A percentile compares a stretch with the other conserved stretches of the same genome.
phyloP scores from a whole-genome alignment of 1,140 invertebrate species.

The Drosophila sproati region DNA sequence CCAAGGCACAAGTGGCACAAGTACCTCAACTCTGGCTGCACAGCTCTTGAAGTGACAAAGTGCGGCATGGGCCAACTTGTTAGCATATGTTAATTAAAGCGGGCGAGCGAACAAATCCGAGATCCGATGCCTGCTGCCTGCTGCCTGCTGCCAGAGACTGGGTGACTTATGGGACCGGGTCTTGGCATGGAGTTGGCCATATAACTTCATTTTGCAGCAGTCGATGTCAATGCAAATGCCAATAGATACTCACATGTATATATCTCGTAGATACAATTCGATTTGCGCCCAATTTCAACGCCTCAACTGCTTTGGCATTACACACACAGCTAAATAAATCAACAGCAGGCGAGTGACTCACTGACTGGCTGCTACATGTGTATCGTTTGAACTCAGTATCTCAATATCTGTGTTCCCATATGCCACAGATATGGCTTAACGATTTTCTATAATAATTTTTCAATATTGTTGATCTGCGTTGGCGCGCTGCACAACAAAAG shows the following conservation, averaged over 20 bases:
- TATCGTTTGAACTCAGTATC: constrained; percentile 53
- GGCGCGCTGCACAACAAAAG: constrained; percentile 45
- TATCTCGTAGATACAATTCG: constrained; percentile 61
- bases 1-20: constrained; percentile 70
- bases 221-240: constrained; percentile 56
- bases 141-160: constrained; percentile 65
- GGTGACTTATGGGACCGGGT: constrained; percentile 73
- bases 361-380: constrained; percentile 68
- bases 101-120: constrained; percentile 59
- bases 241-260: constrained; percentile 57
- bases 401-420: constrained; percentile 49
- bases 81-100: constrained; percentile 83
- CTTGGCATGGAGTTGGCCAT: constrained; percentile 61
- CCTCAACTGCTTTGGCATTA: constrained; percentile 66
- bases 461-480: constrained; percentile 63
- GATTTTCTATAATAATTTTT: constrained; percentile 78
- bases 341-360: constrained; percentile 59
- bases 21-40: constrained; percentile 22
- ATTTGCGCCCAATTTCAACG: constrained; percentile 82
- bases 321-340: constrained; percentile 56
- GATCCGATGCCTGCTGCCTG: constrained; percentile 35
- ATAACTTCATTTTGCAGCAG: constrained; percentile 64
- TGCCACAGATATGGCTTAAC: constrained; percentile 37
- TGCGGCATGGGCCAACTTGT: constrained; percentile 79
- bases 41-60: constrained; percentile 77